phyloP scores from a whole-genome alignment of 1,140 invertebrate species.

The Nephila pilipes region DNA sequence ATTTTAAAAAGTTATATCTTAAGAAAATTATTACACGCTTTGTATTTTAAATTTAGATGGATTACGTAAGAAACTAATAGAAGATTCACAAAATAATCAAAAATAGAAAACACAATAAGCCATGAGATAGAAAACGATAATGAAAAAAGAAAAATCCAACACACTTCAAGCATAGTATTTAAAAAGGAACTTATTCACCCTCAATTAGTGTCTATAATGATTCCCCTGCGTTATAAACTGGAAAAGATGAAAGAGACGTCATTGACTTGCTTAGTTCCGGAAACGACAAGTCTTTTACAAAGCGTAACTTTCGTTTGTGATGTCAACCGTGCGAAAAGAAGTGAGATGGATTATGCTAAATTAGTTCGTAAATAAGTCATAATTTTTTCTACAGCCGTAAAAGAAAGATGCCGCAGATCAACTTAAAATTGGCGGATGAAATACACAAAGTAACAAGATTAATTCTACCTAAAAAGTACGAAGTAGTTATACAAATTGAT shows the following conservation, averaged over 20 bases:
- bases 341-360: conserved; percentile 27
- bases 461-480: too few relatives aligned
- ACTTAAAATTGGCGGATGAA: neutral
- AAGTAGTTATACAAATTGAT: too few relatives aligned
- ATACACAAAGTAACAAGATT: neutral
- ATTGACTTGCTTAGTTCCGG: neutral
- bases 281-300: neutral
- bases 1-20: too few relatives aligned
- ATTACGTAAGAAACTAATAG: too few relatives aligned
- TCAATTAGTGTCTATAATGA: neutral
- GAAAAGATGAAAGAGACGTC: neutral
- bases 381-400: neutral
- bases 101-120: too few relatives aligned
- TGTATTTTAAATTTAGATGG: too few relatives aligned
- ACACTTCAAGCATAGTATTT: neutral
- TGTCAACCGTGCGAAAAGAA: conserved; percentile 16
- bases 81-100: too few relatives aligned
- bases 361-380: conserved; percentile 13
- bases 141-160: neutral
- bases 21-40: too few relatives aligned
- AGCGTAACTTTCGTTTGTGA: neutral
- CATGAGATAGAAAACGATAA: too few relatives aligned
- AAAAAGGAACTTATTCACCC: neutral
- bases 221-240: neutral
- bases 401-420: neutral